Evolutionary conservation across 2,113 vertebrate genomes (phyloP), one percentile per base, ranked within the genome.

Genomic region (Aptenodytes forsteri): DNA sequence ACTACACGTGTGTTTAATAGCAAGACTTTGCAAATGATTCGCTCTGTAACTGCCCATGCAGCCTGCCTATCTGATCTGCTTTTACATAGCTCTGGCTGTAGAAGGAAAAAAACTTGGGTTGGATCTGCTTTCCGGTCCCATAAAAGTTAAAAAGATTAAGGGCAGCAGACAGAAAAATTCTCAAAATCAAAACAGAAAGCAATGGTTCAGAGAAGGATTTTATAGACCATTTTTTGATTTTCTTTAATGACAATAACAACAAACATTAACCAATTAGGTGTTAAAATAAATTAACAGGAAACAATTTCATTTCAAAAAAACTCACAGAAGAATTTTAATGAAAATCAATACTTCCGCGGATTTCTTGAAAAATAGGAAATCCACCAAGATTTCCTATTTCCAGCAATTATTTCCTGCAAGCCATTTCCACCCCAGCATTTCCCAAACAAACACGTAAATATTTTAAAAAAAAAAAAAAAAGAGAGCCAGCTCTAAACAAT

Each of bases 41-140:
- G 0, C 49, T 27, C 6, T 30, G 0, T n/a, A 46, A 10, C 8
- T 52, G 11, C 17, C n/a, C 11, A 3, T 9, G 5, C 15, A 59
- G 44, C 11, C 79, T 13, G 16, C 11, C 0, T 3, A 2, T 21
- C 42, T 55, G 30, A 29, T 15, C 69, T 69, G 75, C 8, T 87
- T 62, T 80, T 46, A 9, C 38, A 19, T 16, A 29, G 46, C 9
- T 89, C 66, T 42, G 36, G 36, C 10, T 30, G 29, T 0, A 36
- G 72, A 47, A 61, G 19, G 56, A 23, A 36, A 20, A 54, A 14
- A 46, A 14, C 9, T 38, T 3, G 12, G 19, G 12, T 14, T 73
- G 70, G 54, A 55, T 26, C 19, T 16, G 25, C 26, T 89, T 42
- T 30, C 7, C 52, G 46, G 55, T 22, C 12, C 20, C 6, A 3